Percentiles rank a stretch among this genome's conserved stretches.
Conservation (phyloP, 92 coral and sea anemone species). For the Palythoa heliodiscus region DNA sequence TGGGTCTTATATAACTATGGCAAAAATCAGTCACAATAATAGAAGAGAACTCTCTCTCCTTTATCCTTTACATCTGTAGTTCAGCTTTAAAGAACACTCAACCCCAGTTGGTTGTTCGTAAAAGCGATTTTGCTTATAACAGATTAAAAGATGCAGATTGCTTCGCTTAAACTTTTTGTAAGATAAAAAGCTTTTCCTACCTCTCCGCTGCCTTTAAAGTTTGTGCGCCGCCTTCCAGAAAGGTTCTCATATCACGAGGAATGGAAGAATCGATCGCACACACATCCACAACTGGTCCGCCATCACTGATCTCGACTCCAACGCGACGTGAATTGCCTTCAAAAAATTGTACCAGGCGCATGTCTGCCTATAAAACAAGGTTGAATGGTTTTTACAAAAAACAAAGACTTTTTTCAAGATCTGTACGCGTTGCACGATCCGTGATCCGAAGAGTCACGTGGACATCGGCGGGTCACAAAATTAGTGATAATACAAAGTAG, state of each 20-base stretch:
- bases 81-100: too few relatives aligned
- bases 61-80: too few relatives aligned
- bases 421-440: too few relatives aligned
- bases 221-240: conserved; percentile 74
- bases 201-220: conserved; percentile 60
- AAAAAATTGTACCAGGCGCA: conserved; percentile 96
- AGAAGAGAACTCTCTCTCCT: too few relatives aligned
- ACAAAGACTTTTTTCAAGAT: background rate
- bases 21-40: too few relatives aligned
- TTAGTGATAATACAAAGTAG: conserved; percentile 13
- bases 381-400: background rate
- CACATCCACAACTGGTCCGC: conserved; percentile 88
- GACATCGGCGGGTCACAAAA: background rate
- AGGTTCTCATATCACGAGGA: conserved; percentile 80
- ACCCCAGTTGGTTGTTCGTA: too few relatives aligned
- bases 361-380: conserved; percentile 2
- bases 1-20: too few relatives aligned
- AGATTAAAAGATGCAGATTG: too few relatives aligned
- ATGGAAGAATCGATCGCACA: conserved; percentile 73
- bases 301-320: conserved; percentile 81
- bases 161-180: too few relatives aligned
- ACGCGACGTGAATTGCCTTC: conserved; percentile 68
- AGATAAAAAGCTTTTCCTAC: conserved; percentile 27
- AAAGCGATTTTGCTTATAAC: too few relatives aligned
- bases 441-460: conserved; percentile 5